These are phyloP conservation scores for Gasterosteus nipponicus DNA, from an alignment of 2,113 vertebrate genomes.

Conservation along the genomic window DNA sequence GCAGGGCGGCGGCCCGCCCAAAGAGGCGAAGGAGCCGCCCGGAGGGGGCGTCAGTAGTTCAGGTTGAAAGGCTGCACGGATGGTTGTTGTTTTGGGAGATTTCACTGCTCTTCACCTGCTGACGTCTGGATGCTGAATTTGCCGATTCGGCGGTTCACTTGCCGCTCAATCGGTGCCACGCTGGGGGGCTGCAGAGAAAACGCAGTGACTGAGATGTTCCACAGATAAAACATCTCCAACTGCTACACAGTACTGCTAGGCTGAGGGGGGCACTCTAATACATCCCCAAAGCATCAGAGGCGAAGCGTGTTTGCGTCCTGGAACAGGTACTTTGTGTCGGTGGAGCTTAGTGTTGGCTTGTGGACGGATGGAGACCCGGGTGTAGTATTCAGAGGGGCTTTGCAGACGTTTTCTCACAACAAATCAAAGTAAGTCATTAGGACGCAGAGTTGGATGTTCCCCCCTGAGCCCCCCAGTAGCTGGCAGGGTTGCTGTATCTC, in stretches of 20 bases:
- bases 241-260: not conserved
- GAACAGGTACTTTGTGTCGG: not conserved
- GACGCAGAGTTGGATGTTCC: not conserved
- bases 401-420: too few species aligned
- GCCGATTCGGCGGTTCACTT: constrained; percentile 64
- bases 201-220: constrained; percentile 70
- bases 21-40: too few species aligned
- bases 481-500: constrained; percentile 15
- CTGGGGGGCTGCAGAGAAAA: constrained; percentile 60
- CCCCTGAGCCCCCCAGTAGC: not conserved
- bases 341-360: not conserved
- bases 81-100: too few species aligned
- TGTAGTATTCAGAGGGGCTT: not conserved
- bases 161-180: constrained; percentile 68
- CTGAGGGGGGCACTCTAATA: too few species aligned
- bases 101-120: too few species aligned
- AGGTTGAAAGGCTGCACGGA: too few species aligned
- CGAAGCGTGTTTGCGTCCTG: constrained; percentile 3
- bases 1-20: too few species aligned
- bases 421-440: not conserved
- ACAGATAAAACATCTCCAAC: constrained; percentile 64
- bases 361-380: not conserved
- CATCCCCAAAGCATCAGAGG: constrained; percentile 25
- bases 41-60: too few species aligned
- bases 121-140: constrained; percentile 43